phyloP scores from a whole-genome alignment of 2,113 vertebrate genomes.

The Diadophis punctatus region DNA sequence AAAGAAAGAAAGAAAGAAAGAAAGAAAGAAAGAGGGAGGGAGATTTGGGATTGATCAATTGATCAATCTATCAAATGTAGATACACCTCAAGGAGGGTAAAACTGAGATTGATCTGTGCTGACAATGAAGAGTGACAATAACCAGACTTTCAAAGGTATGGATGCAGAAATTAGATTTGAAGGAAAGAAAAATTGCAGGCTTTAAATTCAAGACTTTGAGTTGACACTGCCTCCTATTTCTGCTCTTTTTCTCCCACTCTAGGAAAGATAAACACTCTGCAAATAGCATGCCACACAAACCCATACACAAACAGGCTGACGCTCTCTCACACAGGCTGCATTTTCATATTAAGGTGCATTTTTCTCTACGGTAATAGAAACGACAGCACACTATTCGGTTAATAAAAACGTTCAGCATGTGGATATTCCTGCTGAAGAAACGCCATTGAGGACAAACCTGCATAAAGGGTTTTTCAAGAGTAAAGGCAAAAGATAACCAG shows the following conservation, averaged over 20 bases:
- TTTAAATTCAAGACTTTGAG: neutral
- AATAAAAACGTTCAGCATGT: neutral
- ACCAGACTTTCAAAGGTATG: neutral
- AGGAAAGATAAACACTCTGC: neutral
- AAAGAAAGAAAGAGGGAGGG: too few species aligned
- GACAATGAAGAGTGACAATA: neutral
- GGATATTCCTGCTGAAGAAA: neutral
- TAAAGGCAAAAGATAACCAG: neutral
- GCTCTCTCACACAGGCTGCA: neutral
- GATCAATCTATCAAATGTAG: too few species aligned
- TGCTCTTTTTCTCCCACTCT: neutral
- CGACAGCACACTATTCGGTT: neutral
- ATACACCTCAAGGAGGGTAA: neutral
- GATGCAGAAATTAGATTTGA: neutral
- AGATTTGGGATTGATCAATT: too few species aligned
- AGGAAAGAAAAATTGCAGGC: neutral
- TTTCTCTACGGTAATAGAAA: neutral
- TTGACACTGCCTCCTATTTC: too few species aligned
- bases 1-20: too few species aligned
- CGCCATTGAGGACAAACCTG: too few species aligned
- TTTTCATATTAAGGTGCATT: neutral
- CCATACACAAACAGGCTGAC: neutral
- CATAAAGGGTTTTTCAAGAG: neutral
- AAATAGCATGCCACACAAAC: neutral
- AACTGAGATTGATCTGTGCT: neutral